Percentiles rank a stretch among this genome's conserved stretches.
Conservation (phyloP, 2,888 invertebrate genomes). For the Drosophila eohydei region DNA sequence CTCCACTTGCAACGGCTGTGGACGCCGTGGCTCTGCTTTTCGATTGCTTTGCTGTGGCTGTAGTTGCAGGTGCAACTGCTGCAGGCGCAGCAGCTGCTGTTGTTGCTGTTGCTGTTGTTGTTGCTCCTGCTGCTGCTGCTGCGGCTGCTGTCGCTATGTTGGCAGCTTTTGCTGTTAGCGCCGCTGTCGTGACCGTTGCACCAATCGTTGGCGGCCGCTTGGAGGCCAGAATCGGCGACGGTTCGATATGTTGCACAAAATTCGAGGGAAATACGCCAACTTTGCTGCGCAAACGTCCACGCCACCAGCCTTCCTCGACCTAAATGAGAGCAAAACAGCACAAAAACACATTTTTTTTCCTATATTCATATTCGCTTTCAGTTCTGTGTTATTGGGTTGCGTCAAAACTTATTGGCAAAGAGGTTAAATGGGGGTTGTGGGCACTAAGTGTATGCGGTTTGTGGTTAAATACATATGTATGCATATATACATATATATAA, state of each 20-base stretch:
- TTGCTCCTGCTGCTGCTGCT: conserved; percentile 22
- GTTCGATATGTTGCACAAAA: conserved; percentile 91
- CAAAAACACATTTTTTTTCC: conserved; percentile 18
- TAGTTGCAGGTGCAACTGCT: conserved; percentile 24
- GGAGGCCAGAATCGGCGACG: conserved; percentile 84
- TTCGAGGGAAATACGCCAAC: conserved; percentile 98
- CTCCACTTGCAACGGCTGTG: conserved; percentile 33
- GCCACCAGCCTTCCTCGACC: conserved; percentile 97
- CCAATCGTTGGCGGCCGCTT: conserved; percentile 80
- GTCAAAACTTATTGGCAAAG: conserved; percentile 69
- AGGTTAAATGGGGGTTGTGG: conserved; percentile 77
- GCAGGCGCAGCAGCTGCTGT: conserved; percentile 26
- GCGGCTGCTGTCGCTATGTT: conserved; percentile 34
- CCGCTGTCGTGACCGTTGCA: conserved; percentile 62
- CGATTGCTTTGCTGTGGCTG: conserved; percentile 49
- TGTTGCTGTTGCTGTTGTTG: conserved; percentile 25
- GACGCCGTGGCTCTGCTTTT: conserved; percentile 76
- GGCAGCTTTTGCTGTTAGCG: conserved; percentile 51
- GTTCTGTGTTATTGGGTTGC: conserved; percentile 40
- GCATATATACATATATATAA: background rate
- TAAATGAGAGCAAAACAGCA: conserved; percentile 65
- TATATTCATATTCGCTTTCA: conserved; percentile 41
- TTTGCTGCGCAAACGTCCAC: conserved; percentile 92
- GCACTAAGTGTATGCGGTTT: conserved; percentile 26
- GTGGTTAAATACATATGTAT: conserved; percentile 24